Percentiles rank a stretch among this genome's conserved stretches.
phyloP scores from a whole-genome alignment of 2,113 vertebrate genomes.

The Prunella himalayana region DNA sequence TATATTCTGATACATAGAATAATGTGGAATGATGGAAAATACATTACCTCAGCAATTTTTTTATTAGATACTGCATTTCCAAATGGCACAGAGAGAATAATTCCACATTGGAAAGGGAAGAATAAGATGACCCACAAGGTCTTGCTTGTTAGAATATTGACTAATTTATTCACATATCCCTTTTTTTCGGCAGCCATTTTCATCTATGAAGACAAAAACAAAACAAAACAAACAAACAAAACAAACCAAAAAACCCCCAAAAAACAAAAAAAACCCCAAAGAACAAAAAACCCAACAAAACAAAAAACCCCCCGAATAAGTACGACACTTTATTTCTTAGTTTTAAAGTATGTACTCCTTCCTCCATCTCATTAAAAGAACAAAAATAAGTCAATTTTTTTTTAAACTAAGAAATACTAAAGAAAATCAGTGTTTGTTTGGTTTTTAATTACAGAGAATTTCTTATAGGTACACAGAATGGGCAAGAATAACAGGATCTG shows the following conservation, averaged over 20 bases:
- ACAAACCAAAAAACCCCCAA: rapidly evolving
- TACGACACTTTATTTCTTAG: not conserved
- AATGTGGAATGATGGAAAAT: not conserved
- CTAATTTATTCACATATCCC: not conserved
- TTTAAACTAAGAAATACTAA: not conserved
- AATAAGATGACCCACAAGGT: not conserved
- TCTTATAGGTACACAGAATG: not conserved
- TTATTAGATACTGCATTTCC: not conserved
- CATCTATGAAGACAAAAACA: not conserved
- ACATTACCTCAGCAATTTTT: not conserved
- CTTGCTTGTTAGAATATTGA: not conserved
- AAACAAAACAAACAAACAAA: not conserved
- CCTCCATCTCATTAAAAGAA: not conserved
- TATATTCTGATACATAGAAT: not conserved
- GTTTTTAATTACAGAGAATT: not conserved
- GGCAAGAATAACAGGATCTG: not conserved
- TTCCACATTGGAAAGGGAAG: not conserved
- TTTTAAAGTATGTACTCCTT: not conserved
- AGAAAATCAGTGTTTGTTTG: not conserved
- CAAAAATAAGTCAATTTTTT: rapidly evolving
- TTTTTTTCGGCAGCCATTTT: not conserved
- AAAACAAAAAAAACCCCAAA: not conserved
- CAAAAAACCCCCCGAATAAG: rapidly evolving
- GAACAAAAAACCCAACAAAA: not conserved
- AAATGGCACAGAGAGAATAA: not conserved